Evolutionary conservation across 2,113 vertebrate genomes (phyloP).

Genomic region (Gasterosteus aculeatus): DNA sequence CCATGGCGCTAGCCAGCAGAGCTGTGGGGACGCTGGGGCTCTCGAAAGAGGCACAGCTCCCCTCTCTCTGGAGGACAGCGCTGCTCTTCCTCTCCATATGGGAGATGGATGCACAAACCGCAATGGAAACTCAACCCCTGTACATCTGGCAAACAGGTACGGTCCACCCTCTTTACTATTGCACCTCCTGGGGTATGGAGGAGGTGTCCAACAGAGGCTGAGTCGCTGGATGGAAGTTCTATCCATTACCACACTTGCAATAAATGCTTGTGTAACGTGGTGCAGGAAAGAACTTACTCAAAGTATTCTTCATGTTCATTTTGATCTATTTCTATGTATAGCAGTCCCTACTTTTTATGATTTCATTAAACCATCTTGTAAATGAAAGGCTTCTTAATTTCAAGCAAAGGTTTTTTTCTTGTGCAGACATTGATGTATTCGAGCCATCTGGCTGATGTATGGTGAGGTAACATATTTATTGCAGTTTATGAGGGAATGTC

Average conservation of each 20-base stretch:
- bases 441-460: slow-evolving; percentile 55
- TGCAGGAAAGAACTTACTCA: slow-evolving; percentile 10
- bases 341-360: not conserved
- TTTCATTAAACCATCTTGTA: not conserved
- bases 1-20: slow-evolving; percentile 74
- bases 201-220: not conserved
- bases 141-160: slow-evolving; percentile 85
- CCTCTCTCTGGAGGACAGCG: slow-evolving; percentile 64
- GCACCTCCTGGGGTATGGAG: not conserved
- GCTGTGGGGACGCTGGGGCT: slow-evolving; percentile 43
- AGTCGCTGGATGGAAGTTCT: slow-evolving; percentile 11
- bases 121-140: slow-evolving; percentile 70
- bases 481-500: slow-evolving; percentile 60
- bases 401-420: slow-evolving; percentile 38
- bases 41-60: slow-evolving; percentile 40
- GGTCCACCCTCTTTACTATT: slow-evolving; percentile 23
- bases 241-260: not conserved
- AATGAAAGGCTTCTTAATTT: not conserved
- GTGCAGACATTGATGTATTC: slow-evolving; percentile 28
- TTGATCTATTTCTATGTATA: not conserved
- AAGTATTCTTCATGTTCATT: not conserved
- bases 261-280: slow-evolving; percentile 31
- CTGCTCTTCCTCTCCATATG: slow-evolving; percentile 63
- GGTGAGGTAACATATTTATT: slow-evolving; percentile 56
- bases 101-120: slow-evolving; percentile 72